These are phyloP conservation scores for Zoanthus gigantus DNA, from an alignment of 92 coral and sea anemone genomes.

Conservation along the genomic window DNA sequence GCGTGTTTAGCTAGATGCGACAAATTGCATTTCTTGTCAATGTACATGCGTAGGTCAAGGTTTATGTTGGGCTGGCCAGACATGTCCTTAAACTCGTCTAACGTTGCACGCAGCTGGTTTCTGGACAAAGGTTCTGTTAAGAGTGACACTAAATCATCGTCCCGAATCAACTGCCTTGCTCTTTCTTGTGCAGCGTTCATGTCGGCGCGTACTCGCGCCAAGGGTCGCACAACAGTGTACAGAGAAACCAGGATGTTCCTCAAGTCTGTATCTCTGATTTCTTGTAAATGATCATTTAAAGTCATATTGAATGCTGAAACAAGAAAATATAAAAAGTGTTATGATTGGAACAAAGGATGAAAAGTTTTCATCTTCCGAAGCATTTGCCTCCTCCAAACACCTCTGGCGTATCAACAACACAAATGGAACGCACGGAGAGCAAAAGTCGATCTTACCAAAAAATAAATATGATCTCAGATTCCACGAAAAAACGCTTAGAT, in stretches of 20 bases:
- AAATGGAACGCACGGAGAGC: no score
- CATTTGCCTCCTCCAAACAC: no score
- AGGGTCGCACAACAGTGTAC: conserved; percentile 63
- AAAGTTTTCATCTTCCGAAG: not conserved
- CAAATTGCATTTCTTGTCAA: conserved; percentile 25
- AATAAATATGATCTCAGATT: no score
- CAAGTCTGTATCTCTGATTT: conserved; percentile 66
- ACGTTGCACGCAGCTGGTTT: conserved; percentile 76
- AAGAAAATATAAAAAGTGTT: not conserved
- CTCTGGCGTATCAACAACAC: no score
- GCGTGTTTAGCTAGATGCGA: conserved; percentile 32
- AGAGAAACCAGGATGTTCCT: conserved; percentile 57
- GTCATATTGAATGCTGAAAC: conserved; percentile 66
- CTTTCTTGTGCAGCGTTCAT: conserved; percentile 64
- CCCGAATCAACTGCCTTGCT: conserved; percentile 61
- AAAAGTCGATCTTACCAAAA: no score
- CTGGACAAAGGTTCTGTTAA: conserved; percentile 75
- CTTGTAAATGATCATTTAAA: conserved; percentile 64
- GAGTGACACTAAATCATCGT: conserved; percentile 68
- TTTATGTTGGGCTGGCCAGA: conserved; percentile 39
- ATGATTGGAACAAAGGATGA: not conserved
- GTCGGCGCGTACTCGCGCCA: conserved; percentile 72
- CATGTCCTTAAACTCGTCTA: conserved; percentile 55
- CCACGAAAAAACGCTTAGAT: no score
- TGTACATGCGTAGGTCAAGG: conserved; percentile 28